Base-by-base conservation (phyloP, 2,888 invertebrate species). In the Andrena praecox region DNA sequence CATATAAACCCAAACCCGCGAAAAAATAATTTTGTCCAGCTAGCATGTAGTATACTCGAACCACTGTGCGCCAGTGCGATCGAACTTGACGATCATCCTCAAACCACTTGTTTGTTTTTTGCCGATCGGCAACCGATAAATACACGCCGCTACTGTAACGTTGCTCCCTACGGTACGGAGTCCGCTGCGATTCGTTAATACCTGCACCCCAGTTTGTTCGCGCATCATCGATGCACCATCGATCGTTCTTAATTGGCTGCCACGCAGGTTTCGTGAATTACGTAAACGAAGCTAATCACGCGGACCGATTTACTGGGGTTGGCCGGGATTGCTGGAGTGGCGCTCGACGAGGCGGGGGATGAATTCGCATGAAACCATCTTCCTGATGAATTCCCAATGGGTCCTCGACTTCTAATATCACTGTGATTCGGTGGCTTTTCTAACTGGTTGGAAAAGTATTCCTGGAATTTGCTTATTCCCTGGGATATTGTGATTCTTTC, bases 211-310 rank as follows among this genome's bases (percentile, higher is more conserved):
- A 20, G 16, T 80, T 50, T 69, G 73, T 63, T 50, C 35, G 33
- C 20, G 62, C 60, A 67, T 60, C 67, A 42, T 56, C 68, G 48
- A 33, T 16, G 29, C 27, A n/a, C 35, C 72, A 74, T 79, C 73
- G 79, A 81, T 73, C 59, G 79, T 42, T 54, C 64, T 66, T 64
- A 66, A 81, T 78, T 79, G 63, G 31, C 69, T 48, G 0, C 29
- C 48, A n/a, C 8, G 48, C 42, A 16, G 42, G 7, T 64, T 52
- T n/a, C 12, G 48, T 31, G 50, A 70, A 52, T 81, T 70, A 67
- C 70, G 50, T 16, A 64, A 82, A 71, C 56, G 62, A 63, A 68
- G 31, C 27, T 82, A 75, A 75, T 80, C 67, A 16, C 35, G 35
- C 10, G n/a, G 20, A 52, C 16, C 31, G 62, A 74, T 68, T 63